phyloP scores from a whole-genome alignment of 1,140 invertebrate species.

The Coelopa frigida region DNA sequence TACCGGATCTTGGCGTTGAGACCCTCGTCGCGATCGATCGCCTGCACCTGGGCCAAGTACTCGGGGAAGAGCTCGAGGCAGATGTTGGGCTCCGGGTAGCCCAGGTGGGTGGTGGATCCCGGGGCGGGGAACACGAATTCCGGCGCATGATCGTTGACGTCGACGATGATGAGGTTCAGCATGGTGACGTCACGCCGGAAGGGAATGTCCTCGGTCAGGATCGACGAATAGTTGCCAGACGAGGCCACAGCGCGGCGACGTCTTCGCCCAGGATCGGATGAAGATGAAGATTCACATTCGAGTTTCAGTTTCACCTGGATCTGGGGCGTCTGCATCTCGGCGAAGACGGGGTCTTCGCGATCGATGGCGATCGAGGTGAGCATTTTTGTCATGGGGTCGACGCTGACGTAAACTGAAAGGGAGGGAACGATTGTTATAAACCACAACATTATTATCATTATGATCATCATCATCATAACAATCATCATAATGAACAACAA shows the following conservation, averaged over 20 bases:
- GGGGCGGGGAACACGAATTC: constrained; percentile 4
- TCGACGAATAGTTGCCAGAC: no score
- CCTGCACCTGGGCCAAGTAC: constrained; percentile 11
- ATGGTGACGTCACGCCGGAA: constrained; percentile 1
- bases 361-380: neutral
- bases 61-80: constrained; percentile 5
- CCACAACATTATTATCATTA: neutral
- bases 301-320: constrained; percentile 2
- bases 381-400: constrained; percentile 1
- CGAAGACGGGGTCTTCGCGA: constrained; percentile 2
- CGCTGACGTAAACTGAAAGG: constrained; percentile 1
- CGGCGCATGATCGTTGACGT: constrained; percentile 16
- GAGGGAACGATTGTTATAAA: no score
- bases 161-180: constrained; percentile 10
- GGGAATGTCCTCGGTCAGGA: neutral
- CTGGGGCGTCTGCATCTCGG: neutral
- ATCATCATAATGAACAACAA: neutral
- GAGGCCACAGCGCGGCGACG: no score
- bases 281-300: no score
- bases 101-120: neutral
- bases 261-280: no score
- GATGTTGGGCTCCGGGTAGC: constrained; percentile 12
- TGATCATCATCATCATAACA: neutral
- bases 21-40: constrained; percentile 10
- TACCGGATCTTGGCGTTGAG: constrained; percentile 14